Base-by-base conservation (phyloP, 2,888 invertebrate species). In the Punctoribates punctum region DNA sequence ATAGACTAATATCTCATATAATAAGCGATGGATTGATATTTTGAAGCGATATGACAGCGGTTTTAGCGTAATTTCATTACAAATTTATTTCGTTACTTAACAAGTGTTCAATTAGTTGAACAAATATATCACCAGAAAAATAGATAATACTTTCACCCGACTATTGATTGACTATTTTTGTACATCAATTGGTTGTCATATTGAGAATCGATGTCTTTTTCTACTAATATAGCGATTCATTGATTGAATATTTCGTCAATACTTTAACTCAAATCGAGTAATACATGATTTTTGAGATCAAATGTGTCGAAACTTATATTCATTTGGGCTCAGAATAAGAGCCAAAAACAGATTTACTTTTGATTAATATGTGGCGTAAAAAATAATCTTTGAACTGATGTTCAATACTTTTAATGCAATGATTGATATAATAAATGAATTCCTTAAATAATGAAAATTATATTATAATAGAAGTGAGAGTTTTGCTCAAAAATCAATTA, bases 231-330 rank as follows among this genome's bases (percentile, higher is more conserved):
- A 54, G n/a, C 54, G 20, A 54, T n/a, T 54, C n/a, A 54, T 4
- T 54, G 13, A 54, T 15, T 54, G 54, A 48, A 54, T 54, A 20
- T 54, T 48, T 54, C 15, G n/a, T 54, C 54, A 54, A 54, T 54
- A 54, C 20, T n/a, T 54, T 15, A 20, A 20, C 20, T 15, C 23
- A 8, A 20, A 3, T 54, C 4, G 23, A 54, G 11, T 15, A 15
- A 54, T 11, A 5, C 54, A 54, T 54, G 23, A 20, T 54, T 54
- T 20, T 11, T 42, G 6, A 13, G 6, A 13, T 15, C 4, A 15
- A 48, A 48, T 4, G 48, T n/a, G n/a, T n/a, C n/a, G n/a, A n/a
- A n/a, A n/a, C n/a, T n/a, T n/a, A n/a, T n/a, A n/a, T n/a, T n/a
- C n/a, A n/a, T n/a, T n/a, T n/a, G n/a, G n/a, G n/a, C n/a, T n/a